Evolutionary conservation across 1,140 invertebrate species (phyloP), one percentile per base, ranked within the genome.

Genomic region (Zaprionus vittiger): DNA sequence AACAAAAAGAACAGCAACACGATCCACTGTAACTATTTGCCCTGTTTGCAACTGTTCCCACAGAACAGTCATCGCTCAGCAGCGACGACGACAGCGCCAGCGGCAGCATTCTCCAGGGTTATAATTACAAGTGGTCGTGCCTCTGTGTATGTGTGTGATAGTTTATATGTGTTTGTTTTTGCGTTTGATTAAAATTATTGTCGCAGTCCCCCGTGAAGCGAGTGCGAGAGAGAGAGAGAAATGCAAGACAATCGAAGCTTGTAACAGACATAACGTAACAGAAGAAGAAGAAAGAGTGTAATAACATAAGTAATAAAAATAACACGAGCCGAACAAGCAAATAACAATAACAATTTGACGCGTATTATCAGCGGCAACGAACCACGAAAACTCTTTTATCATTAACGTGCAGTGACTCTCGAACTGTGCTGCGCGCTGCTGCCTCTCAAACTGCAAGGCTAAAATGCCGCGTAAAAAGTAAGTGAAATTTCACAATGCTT

Each of bases 391-490:
- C 11, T n/a, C 9, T 56, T 55, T 26, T 62, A 62, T 60, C 31
- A 59, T 54, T 64, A 5, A 17, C 41, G 41, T 47, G 31, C 49
- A 62, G 66, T 69, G 37, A 17, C 31, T 62, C 37, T 12, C 1
- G 2, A 70, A 59, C 56, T 59, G 66, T 24, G 52, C 38, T 24
- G 54, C 24, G 56, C 44, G 56, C 49, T 56, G 28, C 47, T 55
- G 47, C 49, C 38, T 22, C 47, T 67, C 28, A 65, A 76, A 76
- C 69, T 61, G 60, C 63, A 26, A 38, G 31, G 37, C 44, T 12
- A 56, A 62, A 77, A 80, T 80, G 78, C 74, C 73, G 64, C 78
- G 78, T 44, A 80, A 77, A 80, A 80, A 77, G 78, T 80, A 77
- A 80, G 78, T 80, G 22, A 54, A 70, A 24, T 24, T 11, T 15